Evolutionary conservation across 2,888 invertebrate species (phyloP).

Genomic region (Apamea crenata): DNA sequence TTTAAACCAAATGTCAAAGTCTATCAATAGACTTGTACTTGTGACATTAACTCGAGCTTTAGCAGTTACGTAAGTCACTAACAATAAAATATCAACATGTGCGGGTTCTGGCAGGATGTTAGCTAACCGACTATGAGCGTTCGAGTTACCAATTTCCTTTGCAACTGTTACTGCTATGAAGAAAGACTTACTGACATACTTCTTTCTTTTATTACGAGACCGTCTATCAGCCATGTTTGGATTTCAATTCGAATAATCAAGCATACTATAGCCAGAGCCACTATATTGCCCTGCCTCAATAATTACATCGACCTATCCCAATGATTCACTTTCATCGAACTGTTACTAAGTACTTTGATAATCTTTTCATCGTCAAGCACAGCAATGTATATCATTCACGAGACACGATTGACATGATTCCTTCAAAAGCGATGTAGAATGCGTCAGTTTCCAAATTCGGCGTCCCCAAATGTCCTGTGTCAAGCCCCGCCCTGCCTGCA

Average conservation of each 20-base stretch:
- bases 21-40: conserved; percentile 48
- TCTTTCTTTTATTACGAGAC: conserved; percentile 35
- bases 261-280: background rate
- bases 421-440: background rate
- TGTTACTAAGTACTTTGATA: background rate
- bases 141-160: conserved; percentile 57
- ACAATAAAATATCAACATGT: conserved; percentile 57
- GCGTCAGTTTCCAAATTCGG: conserved; percentile 48
- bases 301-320: background rate
- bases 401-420: background rate
- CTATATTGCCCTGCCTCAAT: background rate
- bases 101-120: conserved; percentile 52
- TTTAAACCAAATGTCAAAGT: conserved; percentile 48
- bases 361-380: background rate
- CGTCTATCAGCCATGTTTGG: conserved; percentile 2
- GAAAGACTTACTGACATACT: conserved; percentile 43
- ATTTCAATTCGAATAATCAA: conserved; percentile 37
- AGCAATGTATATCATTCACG: background rate
- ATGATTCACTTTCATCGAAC: background rate
- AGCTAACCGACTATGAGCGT: conserved; percentile 40
- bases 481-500: conserved; percentile 51
- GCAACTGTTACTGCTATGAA: conserved; percentile 39
- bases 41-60: conserved; percentile 46
- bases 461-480: conserved; percentile 66
- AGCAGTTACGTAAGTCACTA: conserved; percentile 40